A percentile compares a stretch with the other conserved stretches of the same genome.
Conservation (phyloP, 2,888 invertebrate genomes). For the Drosophila nigritarsus region DNA sequence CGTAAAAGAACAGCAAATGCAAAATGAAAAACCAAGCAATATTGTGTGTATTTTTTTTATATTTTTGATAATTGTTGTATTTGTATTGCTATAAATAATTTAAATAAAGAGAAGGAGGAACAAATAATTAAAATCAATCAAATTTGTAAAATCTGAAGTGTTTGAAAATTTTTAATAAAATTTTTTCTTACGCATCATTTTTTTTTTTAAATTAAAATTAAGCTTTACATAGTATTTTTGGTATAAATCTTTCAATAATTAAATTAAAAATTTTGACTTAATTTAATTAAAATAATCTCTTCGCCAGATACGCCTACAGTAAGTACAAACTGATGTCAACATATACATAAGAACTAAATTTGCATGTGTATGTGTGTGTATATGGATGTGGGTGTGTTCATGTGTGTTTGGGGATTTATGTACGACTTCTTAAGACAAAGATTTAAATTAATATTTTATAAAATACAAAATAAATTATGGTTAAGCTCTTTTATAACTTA, state of each 20-base stretch:
- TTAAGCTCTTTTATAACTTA: constrained; percentile 65
- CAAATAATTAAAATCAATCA: constrained; percentile 50
- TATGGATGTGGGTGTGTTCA: constrained; percentile 5
- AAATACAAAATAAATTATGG: constrained; percentile 74
- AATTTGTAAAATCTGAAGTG: constrained; percentile 73
- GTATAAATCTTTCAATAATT: constrained; percentile 80
- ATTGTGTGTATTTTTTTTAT: constrained; percentile 10
- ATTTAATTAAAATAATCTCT: constrained; percentile 63
- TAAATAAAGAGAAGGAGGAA: constrained; percentile 46
- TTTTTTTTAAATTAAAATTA: constrained; percentile 67
- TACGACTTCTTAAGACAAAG: constrained; percentile 40
- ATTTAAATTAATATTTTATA: constrained; percentile 63
- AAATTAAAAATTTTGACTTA: constrained; percentile 77
- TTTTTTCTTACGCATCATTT: constrained; percentile 68
- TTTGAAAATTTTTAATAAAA: constrained; percentile 78
- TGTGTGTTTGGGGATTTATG: constrained; percentile 20
- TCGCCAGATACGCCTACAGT: constrained; percentile 33
- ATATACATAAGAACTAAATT: constrained; percentile 67
- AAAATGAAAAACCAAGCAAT: constrained; percentile 34
- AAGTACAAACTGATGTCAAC: constrained; percentile 75
- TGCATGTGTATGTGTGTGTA: constrained; percentile 39
- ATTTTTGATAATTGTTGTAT: constrained; percentile 42
- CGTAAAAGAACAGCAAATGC: constrained; percentile 31
- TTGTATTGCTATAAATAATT: constrained; percentile 53
- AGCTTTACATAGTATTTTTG: constrained; percentile 79